phyloP scores from a whole-genome alignment of 2,797 vertebrate genomes.

The Margarornis squamiger region DNA sequence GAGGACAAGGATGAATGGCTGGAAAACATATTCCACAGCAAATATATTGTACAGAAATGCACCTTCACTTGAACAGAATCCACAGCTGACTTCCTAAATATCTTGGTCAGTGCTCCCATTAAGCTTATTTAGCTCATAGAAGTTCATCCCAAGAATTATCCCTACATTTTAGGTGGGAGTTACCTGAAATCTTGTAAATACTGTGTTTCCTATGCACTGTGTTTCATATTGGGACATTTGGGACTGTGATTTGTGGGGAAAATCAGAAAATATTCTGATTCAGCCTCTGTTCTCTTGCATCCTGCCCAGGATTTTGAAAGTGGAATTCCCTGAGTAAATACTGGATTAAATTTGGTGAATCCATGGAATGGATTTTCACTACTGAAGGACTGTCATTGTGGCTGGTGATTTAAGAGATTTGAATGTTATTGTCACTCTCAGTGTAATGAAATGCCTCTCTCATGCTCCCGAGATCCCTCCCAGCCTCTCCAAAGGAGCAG shows the following conservation, averaged over 20 bases:
- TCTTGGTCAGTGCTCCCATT: not conserved
- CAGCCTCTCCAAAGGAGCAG: conserved; percentile 1
- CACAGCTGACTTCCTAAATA: not conserved
- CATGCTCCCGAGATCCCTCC: not conserved
- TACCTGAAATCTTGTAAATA: not conserved
- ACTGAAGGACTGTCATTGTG: not conserved
- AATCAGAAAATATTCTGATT: not conserved
- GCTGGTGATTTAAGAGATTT: not conserved
- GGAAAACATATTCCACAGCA: not conserved
- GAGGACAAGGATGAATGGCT: not conserved
- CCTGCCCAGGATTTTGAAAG: not conserved
- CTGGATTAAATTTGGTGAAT: not conserved
- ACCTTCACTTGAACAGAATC: not conserved
- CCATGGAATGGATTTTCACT: not conserved
- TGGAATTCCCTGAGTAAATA: not conserved
- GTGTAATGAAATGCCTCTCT: not conserved
- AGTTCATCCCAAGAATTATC: not conserved
- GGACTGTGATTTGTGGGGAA: not conserved
- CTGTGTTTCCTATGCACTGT: not conserved
- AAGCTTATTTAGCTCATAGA: not conserved
- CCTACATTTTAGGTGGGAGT: not conserved
- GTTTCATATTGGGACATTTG: not conserved
- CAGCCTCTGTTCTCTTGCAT: not conserved
- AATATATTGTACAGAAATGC: not conserved
- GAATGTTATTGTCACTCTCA: not conserved